Evolutionary conservation across 2,888 invertebrate genomes (phyloP).

Genomic region (Cepaea hortensis): DNA sequence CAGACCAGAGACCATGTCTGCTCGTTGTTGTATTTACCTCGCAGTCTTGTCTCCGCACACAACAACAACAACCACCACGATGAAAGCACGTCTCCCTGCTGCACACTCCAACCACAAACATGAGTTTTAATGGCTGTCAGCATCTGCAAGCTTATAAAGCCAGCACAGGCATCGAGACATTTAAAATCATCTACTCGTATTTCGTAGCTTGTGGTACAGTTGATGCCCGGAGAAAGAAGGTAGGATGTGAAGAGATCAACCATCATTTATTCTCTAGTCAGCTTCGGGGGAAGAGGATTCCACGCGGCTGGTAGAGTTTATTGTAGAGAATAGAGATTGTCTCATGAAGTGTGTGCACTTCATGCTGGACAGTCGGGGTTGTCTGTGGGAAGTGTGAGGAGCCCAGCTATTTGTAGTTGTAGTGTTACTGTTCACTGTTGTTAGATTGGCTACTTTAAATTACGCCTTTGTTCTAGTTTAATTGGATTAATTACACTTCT

Average conservation of each 20-base stretch:
- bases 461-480: no score
- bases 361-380: no score
- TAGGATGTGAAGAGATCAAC: conserved; percentile 71
- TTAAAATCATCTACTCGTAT: conserved; percentile 88
- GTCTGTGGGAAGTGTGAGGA: no score
- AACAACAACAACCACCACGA: neutral
- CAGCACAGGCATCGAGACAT: conserved; percentile 84
- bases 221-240: conserved; percentile 90
- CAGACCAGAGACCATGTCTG: neutral
- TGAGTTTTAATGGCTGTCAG: conserved; percentile 86
- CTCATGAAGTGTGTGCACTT: no score
- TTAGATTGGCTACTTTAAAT: no score
- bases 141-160: conserved; percentile 88
- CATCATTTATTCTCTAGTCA: neutral
- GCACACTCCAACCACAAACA: conserved; percentile 70
- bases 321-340: no score
- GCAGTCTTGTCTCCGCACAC: neutral
- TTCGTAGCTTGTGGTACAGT: conserved; percentile 87
- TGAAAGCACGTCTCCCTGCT: conserved; percentile 10
- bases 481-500: no score
- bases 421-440: no score
- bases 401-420: no score
- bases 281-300: neutral
- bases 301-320: no score
- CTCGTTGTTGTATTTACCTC: neutral